These are phyloP conservation scores for Spilosoma lubricipeda DNA, from an alignment of 2,888 invertebrate species.

Conservation along the genomic window DNA sequence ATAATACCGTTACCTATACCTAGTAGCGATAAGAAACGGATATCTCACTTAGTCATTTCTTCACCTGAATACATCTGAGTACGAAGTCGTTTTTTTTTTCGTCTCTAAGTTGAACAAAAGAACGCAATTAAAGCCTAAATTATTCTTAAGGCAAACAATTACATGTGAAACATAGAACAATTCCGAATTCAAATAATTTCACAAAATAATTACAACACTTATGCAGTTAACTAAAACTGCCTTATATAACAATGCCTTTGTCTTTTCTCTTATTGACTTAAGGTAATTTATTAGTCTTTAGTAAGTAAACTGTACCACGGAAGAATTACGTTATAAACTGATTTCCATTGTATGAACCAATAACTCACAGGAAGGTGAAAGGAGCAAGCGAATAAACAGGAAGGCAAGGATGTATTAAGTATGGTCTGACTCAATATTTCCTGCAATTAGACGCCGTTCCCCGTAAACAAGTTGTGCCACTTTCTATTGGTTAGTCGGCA, in stretches of 20 bases:
- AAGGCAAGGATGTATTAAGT: conserved; percentile 44
- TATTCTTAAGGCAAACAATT: conserved; percentile 20
- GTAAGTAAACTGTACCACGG: conserved; percentile 23
- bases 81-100: conserved; percentile 9
- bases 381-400: conserved; percentile 43
- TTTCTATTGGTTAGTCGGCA: conserved; percentile 61
- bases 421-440: conserved; percentile 55
- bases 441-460: conserved; percentile 65
- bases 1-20: conserved; percentile 62
- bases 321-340: conserved; percentile 36
- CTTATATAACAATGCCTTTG: conserved; percentile 24
- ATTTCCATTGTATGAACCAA: conserved; percentile 42
- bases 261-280: conserved; percentile 13
- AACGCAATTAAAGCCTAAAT: conserved; percentile 14
- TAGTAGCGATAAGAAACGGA: conserved; percentile 61
- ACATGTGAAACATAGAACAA: conserved; percentile 22
- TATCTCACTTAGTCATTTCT: conserved; percentile 53
- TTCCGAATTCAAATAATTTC: conserved; percentile 21
- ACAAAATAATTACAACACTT: conserved; percentile 24
- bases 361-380: conserved; percentile 43
- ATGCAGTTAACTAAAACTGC: conserved; percentile 18
- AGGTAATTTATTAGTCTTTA: conserved; percentile 16
- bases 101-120: conserved; percentile 13
- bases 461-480: conserved; percentile 61
- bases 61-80: conserved; percentile 15